Evolutionary conservation across 2,888 invertebrate genomes (phyloP).

Genomic region (Eutolmus rufibarbis): DNA sequence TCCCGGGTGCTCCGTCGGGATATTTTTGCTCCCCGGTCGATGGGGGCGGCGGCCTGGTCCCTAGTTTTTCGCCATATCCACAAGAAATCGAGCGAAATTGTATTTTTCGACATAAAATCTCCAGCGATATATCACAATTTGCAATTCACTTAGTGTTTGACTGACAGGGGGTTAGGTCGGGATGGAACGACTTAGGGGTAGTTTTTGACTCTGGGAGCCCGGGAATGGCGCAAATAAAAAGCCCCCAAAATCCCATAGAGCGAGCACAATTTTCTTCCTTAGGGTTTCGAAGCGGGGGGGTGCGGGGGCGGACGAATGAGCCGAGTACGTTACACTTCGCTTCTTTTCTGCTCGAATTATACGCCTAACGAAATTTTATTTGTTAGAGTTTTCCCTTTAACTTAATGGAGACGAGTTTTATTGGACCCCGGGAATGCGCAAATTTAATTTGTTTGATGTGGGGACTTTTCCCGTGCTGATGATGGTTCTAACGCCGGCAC

Average conservation of each 20-base stretch:
- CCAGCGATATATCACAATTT: constrained; percentile 39
- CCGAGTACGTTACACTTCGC: background rate
- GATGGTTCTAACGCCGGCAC: background rate
- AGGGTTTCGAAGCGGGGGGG: background rate
- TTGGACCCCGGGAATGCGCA: background rate
- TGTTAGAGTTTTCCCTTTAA: constrained; percentile 6
- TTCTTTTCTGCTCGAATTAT: background rate
- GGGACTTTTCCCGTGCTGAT: background rate
- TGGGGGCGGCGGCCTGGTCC: background rate
- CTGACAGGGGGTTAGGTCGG: constrained; percentile 29
- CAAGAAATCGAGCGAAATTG: constrained; percentile 36
- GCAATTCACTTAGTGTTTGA: constrained; percentile 40
- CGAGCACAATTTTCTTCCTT: background rate
- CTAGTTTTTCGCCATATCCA: constrained; percentile 3
- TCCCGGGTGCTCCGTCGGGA: background rate
- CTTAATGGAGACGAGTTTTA: constrained; percentile 20
- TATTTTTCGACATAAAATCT: constrained; percentile 38
- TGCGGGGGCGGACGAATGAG: background rate
- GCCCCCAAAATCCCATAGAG: background rate
- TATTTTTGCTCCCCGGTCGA: background rate
- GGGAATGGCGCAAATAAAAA: background rate
- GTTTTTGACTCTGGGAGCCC: background rate
- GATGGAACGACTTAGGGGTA: constrained; percentile 29
- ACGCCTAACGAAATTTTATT: constrained; percentile 37
- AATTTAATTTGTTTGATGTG: constrained; percentile 17